Conservation (phyloP, 1,140 invertebrate genomes). For the Helicorthomorpha holstii region DNA sequence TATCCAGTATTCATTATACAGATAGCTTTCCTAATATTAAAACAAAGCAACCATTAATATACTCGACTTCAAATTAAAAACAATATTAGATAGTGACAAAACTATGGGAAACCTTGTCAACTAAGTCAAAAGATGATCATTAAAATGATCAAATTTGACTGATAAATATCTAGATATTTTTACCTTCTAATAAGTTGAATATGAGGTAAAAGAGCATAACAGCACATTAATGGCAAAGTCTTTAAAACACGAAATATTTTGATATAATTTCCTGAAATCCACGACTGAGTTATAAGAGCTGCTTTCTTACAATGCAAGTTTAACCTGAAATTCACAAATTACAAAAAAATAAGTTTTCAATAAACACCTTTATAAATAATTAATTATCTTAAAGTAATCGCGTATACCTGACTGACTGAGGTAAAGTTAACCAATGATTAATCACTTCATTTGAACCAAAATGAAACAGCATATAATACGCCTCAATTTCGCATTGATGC, state of each 20-base stretch:
- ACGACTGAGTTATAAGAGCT: no score
- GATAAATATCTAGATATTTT: no score
- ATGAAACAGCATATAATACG: not conserved
- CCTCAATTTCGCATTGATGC: not conserved
- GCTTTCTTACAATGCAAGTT: no score
- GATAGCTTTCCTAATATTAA: not conserved
- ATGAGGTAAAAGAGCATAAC: not conserved
- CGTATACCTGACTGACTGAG: not conserved
- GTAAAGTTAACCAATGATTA: not conserved
- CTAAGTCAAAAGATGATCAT: no score
- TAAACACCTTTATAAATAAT: not conserved
- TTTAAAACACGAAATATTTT: not conserved
- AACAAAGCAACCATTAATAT: no score
- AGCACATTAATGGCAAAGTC: not conserved
- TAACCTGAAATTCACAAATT: no score
- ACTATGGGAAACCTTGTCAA: not conserved
- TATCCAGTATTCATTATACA: not conserved
- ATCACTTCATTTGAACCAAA: not conserved
- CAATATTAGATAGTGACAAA: not conserved
- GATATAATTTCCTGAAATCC: not conserved
- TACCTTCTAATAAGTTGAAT: not conserved
- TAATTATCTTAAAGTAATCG: not conserved
- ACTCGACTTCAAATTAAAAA: not conserved
- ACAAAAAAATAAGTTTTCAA: no score
- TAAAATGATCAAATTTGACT: no score